A percentile compares a stretch with the other conserved stretches of the same genome.
These are phyloP conservation scores for Ianthella basta DNA, from an alignment of 37 sponge, comb jelly and placozoan genomes.

Conservation along the genomic window DNA sequence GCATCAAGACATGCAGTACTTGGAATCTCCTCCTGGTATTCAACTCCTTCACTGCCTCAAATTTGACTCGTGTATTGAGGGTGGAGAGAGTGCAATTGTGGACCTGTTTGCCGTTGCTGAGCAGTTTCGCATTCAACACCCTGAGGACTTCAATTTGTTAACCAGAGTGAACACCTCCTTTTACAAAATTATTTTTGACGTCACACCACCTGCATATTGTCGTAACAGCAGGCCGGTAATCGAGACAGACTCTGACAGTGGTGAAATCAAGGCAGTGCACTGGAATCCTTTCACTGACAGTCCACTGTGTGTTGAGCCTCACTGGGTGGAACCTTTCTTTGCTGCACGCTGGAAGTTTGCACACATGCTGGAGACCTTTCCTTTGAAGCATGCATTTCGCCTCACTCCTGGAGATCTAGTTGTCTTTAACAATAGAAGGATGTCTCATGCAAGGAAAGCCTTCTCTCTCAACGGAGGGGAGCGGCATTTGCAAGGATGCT, in stretches of 20 bases:
- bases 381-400: neutral
- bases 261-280: neutral
- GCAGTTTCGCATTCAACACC: conserved; percentile 50
- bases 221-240: neutral
- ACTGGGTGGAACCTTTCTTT: conserved; percentile 10
- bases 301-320: neutral
- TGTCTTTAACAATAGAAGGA: conserved; percentile 11
- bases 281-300: neutral
- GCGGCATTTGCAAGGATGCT: conserved; percentile 19
- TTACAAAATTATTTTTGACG: conserved; percentile 55
- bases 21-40: conserved; percentile 79
- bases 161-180: conserved; percentile 62
- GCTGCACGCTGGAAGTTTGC: conserved; percentile 9
- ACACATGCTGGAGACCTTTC: neutral
- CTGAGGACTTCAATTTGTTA: conserved; percentile 52
- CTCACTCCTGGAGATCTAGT: neutral
- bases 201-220: neutral
- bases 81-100: conserved; percentile 61
- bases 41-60: conserved; percentile 70
- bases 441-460: neutral
- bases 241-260: neutral
- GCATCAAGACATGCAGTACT: conserved; percentile 71
- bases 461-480: conserved; percentile 29
- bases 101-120: conserved; percentile 59
- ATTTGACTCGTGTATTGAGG: conserved; percentile 58